A percentile compares a stretch with the other conserved stretches of the same genome.
Conservation (phyloP, 2,797 vertebrate species). For the Myripristis murdjan region DNA sequence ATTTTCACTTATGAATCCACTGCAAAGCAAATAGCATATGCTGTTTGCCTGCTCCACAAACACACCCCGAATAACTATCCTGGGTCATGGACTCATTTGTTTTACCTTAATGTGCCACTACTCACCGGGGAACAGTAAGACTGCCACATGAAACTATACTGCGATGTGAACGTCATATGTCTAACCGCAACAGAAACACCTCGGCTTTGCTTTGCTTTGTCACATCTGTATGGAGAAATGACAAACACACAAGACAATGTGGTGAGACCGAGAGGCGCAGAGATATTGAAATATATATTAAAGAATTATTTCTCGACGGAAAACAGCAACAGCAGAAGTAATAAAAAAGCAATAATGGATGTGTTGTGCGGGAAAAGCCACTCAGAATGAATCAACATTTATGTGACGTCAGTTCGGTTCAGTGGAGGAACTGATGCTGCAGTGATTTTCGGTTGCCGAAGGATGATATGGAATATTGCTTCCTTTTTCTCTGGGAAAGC, state of each 20-base stretch:
- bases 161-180: slow-evolving; percentile 59
- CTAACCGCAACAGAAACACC: slow-evolving; percentile 66
- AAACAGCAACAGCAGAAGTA: slow-evolving; percentile 82
- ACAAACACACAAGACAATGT: slow-evolving; percentile 33
- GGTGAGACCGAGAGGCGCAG: slow-evolving; percentile 46
- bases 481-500: slow-evolving; percentile 50
- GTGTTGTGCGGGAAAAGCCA: slow-evolving; percentile 74
- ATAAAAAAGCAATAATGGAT: slow-evolving; percentile 85
- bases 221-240: slow-evolving; percentile 52
- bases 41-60: slow-evolving; percentile 72
- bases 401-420: slow-evolving; percentile 80
- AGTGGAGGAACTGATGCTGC: slow-evolving; percentile 65
- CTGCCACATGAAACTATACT: slow-evolving; percentile 67
- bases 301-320: slow-evolving; percentile 84
- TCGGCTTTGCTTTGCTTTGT: slow-evolving; percentile 38
- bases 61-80: slow-evolving; percentile 77
- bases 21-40: slow-evolving; percentile 77
- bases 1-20: slow-evolving; percentile 82
- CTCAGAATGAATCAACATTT: slow-evolving; percentile 82
- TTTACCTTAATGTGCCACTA: slow-evolving; percentile 82
- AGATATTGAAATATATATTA: slow-evolving; percentile 85
- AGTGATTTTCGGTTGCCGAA: slow-evolving; percentile 80
- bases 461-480: slow-evolving; percentile 66
- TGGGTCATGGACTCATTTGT: slow-evolving; percentile 81
- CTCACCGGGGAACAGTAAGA: slow-evolving; percentile 75